Evolutionary conservation across 1,140 invertebrate genomes (phyloP).

Genomic region (Micrasema longulum): DNA sequence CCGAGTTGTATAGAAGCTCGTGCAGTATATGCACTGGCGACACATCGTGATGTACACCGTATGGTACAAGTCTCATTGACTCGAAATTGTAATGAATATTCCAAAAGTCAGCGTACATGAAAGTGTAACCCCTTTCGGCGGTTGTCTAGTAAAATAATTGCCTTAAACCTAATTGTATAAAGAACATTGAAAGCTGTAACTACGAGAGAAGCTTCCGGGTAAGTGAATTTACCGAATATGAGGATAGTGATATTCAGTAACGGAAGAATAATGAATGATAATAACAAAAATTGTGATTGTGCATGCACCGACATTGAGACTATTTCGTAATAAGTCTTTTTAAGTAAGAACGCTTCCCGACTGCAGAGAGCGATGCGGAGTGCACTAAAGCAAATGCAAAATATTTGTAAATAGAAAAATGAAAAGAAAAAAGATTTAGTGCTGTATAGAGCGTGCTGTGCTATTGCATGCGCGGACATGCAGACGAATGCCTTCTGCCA

Average conservation of each 20-base stretch:
- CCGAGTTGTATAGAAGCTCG: too few relatives aligned
- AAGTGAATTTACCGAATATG: slow-evolving; percentile 34
- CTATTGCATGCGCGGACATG: slow-evolving; percentile 46
- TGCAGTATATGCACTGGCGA: too few relatives aligned
- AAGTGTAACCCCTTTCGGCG: too few relatives aligned
- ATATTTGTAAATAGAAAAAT: slow-evolving; percentile 38
- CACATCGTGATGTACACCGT: too few relatives aligned
- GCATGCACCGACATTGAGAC: slow-evolving; percentile 46
- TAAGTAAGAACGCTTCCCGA: not conserved
- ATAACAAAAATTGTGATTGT: slow-evolving; percentile 11
- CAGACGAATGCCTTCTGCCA: slow-evolving; percentile 34
- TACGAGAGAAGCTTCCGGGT: slow-evolving; percentile 47
- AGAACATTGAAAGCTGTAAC: slow-evolving; percentile 48
- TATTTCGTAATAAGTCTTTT: not conserved
- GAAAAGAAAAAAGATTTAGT: slow-evolving; percentile 37
- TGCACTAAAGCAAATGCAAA: slow-evolving; percentile 48
- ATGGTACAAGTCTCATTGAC: too few relatives aligned
- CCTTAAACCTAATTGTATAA: slow-evolving; percentile 3
- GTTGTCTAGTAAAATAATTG: too few relatives aligned
- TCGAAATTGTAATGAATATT: too few relatives aligned
- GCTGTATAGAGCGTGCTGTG: slow-evolving; percentile 36
- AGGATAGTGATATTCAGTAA: slow-evolving; percentile 15
- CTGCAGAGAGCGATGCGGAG: not conserved
- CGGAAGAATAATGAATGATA: slow-evolving; percentile 36
- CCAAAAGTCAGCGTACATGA: too few relatives aligned